A percentile compares a stretch with the other conserved stretches of the same genome.
Conservation (phyloP, 1,140 invertebrate genomes). For the Leptinotarsa undecemlineata region DNA sequence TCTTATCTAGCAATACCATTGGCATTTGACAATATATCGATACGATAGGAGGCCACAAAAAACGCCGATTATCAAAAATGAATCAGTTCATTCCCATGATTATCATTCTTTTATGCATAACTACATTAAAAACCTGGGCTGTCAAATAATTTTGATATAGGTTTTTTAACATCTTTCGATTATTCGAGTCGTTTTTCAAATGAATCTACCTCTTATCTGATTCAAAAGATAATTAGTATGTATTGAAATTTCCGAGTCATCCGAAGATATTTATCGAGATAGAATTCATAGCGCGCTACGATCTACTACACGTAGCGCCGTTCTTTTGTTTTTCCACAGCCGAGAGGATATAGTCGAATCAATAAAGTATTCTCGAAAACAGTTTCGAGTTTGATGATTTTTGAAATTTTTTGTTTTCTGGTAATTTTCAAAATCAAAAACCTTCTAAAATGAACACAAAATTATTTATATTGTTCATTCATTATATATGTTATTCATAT, state of each 20-base stretch:
- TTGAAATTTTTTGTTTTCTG: no score
- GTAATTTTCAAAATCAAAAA: no score
- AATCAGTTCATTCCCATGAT: constrained; percentile 24
- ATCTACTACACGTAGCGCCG: constrained; percentile 32
- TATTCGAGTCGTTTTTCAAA: constrained; percentile 44
- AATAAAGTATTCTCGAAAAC: no score
- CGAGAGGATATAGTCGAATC: not conserved
- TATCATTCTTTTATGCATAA: constrained; percentile 23
- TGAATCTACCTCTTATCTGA: constrained; percentile 48
- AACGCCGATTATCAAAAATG: constrained; percentile 16
- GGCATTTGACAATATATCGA: no score
- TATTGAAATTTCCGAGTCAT: constrained; percentile 51
- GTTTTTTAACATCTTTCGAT: constrained; percentile 37
- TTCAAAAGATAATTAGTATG: constrained; percentile 51
- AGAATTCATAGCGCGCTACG: constrained; percentile 31
- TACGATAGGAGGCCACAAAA: not conserved
- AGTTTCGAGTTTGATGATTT: no score
- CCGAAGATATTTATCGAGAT: constrained; percentile 47
- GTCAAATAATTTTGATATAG: constrained; percentile 42
- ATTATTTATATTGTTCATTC: no score
- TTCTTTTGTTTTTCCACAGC: constrained; percentile 29
- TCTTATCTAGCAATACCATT: no score
- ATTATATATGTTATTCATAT: no score
- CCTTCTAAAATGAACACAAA: no score
- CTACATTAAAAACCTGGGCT: constrained; percentile 24